Conservation (phyloP, 2,888 invertebrate genomes). For the Plagiodera versicolora region DNA sequence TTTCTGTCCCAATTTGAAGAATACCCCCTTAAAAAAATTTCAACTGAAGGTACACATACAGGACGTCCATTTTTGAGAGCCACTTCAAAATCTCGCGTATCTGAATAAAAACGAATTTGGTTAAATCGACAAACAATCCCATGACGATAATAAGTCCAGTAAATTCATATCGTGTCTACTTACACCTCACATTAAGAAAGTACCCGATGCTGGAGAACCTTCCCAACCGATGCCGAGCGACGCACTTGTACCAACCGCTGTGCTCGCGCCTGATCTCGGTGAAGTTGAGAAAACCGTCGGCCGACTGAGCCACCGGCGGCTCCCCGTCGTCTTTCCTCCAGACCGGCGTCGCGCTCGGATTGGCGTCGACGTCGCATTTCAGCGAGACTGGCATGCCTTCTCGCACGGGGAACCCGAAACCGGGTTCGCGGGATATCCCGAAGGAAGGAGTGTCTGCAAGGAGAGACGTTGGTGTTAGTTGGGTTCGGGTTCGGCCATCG, state of each 20-base stretch:
- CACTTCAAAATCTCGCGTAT: too few relatives aligned
- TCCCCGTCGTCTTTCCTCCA: conserved; percentile 70
- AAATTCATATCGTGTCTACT: too few relatives aligned
- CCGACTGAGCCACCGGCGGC: conserved; percentile 66
- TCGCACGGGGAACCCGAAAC: conserved; percentile 84
- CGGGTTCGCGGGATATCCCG: conserved; percentile 90
- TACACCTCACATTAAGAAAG: conserved; percentile 85
- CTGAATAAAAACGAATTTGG: too few relatives aligned
- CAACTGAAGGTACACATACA: too few relatives aligned
- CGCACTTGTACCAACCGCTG: conserved; percentile 93
- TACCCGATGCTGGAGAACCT: conserved; percentile 89
- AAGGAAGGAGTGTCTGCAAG: conserved; percentile 85
- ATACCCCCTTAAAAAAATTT: too few relatives aligned
- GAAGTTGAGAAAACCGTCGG: conserved; percentile 84
- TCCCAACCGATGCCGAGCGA: conserved; percentile 79
- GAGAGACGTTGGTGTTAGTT: background rate
- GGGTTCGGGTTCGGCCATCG: too few relatives aligned
- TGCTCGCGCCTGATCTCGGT: conserved; percentile 76
- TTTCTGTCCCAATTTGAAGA: too few relatives aligned
- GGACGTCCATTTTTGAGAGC: too few relatives aligned
- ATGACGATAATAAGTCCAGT: too few relatives aligned
- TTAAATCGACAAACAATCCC: too few relatives aligned
- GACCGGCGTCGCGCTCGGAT: conserved; percentile 81
- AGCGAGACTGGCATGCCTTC: conserved; percentile 88
- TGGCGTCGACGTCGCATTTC: conserved; percentile 91